Percentiles rank a stretch among this genome's conserved stretches.
These are phyloP conservation scores for Volucella inflata DNA, from an alignment of 2,888 invertebrate genomes.

Conservation along the genomic window DNA sequence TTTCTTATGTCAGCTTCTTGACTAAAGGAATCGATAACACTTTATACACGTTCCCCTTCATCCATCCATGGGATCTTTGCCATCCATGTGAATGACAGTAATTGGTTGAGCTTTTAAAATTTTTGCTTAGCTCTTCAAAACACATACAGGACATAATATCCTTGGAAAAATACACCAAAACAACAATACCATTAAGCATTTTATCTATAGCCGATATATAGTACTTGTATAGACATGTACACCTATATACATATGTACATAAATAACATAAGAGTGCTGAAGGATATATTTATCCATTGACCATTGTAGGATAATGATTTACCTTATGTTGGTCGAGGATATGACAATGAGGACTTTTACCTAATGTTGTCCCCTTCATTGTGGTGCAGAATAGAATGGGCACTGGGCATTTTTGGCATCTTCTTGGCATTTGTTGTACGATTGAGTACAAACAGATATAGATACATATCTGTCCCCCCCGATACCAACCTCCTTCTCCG, in stretches of 20 bases:
- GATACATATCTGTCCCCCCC: too few species aligned
- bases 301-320: conserved; percentile 72
- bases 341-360: conserved; percentile 63
- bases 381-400: neutral
- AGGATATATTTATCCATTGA: conserved; percentile 59
- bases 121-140: conserved; percentile 73
- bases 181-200: conserved; percentile 66
- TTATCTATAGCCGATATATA: conserved; percentile 31
- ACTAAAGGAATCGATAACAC: conserved; percentile 59
- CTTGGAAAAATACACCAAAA: conserved; percentile 55
- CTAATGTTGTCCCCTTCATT: conserved; percentile 31
- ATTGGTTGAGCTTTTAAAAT: conserved; percentile 72
- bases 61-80: neutral
- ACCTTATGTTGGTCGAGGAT: conserved; percentile 58
- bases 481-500: conserved; percentile 13
- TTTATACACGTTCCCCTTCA: conserved; percentile 33
- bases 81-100: conserved; percentile 65
- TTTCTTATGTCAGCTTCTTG: conserved; percentile 46
- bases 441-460: too few species aligned
- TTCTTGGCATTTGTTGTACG: conserved; percentile 8
- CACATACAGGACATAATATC: conserved; percentile 58
- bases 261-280: conserved; percentile 48
- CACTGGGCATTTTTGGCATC: conserved; percentile 22
- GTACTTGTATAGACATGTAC: too few species aligned
- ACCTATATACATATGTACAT: conserved; percentile 24